These are phyloP conservation scores for Hirtodrosophila trivittata DNA, from an alignment of 2,888 invertebrate species.

Conservation along the genomic window DNA sequence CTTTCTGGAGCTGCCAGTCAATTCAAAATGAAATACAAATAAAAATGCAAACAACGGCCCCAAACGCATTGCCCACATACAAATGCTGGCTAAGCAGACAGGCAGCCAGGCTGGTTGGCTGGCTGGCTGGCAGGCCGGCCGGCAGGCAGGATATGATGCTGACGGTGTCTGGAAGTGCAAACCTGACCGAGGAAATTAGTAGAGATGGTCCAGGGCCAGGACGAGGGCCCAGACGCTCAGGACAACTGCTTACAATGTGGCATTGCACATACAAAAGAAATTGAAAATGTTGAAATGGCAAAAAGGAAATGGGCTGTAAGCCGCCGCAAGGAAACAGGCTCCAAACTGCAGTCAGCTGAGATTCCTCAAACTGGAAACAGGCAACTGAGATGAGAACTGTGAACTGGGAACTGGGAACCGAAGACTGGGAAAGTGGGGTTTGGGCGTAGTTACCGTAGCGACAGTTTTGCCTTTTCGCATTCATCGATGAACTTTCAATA, in stretches of 20 bases:
- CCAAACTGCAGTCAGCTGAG: slow-evolving; percentile 37
- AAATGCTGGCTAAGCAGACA: slow-evolving; percentile 67
- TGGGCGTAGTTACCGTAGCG: slow-evolving; percentile 10
- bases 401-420: slow-evolving; percentile 1
- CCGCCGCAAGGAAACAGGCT: slow-evolving; percentile 63
- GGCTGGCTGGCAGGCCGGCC: slow-evolving; percentile 17
- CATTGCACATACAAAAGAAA: slow-evolving; percentile 72
- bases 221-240: slow-evolving; percentile 19
- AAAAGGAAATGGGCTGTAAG: slow-evolving; percentile 76
- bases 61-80: slow-evolving; percentile 66
- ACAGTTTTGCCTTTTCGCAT: slow-evolving; percentile 51
- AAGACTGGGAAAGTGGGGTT: too few relatives aligned
- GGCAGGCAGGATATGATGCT: slow-evolving; percentile 52
- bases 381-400: slow-evolving; percentile 7
- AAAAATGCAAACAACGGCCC: slow-evolving; percentile 77
- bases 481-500: slow-evolving; percentile 79
- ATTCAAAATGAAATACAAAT: slow-evolving; percentile 78
- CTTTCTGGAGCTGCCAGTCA: slow-evolving; percentile 66
- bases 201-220: slow-evolving; percentile 35
- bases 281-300: slow-evolving; percentile 64
- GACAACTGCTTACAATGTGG: slow-evolving; percentile 61
- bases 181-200: slow-evolving; percentile 73
- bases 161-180: slow-evolving; percentile 55
- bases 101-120: slow-evolving; percentile 13
- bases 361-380: slow-evolving; percentile 14